phyloP scores from a whole-genome alignment of 1,140 invertebrate species.

The Trachelipus rathkii region DNA sequence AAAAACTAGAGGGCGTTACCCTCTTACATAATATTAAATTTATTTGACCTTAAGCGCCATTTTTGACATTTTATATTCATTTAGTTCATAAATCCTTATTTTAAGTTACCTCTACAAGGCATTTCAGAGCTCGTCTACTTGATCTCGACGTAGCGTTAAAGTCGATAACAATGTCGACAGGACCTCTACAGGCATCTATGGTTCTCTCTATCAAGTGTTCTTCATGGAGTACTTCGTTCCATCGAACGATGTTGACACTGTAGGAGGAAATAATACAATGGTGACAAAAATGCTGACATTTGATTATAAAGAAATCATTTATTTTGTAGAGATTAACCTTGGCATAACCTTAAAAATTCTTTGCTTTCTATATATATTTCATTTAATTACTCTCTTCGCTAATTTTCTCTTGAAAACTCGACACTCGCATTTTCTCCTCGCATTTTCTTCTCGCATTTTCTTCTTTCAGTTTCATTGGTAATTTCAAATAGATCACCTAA shows the following conservation, averaged over 20 bases:
- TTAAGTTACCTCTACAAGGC: slow-evolving; percentile 64
- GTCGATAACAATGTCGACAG: slow-evolving; percentile 81
- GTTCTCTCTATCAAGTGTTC: slow-evolving; percentile 80
- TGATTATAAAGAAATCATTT: no score
- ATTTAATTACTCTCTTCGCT: no score
- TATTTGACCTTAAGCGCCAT: not conserved
- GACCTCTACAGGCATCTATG: slow-evolving; percentile 73
- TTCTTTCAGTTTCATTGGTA: no score
- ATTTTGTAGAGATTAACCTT: no score
- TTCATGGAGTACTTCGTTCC: slow-evolving; percentile 79
- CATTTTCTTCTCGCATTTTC: no score
- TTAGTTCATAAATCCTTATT: slow-evolving; percentile 41
- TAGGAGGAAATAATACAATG: not conserved
- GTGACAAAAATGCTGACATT: no score
- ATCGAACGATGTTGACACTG: slow-evolving; percentile 73
- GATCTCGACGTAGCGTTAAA: slow-evolving; percentile 82
- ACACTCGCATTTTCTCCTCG: no score
- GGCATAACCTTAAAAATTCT: no score
- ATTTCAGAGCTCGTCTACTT: slow-evolving; percentile 75
- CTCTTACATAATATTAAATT: not conserved
- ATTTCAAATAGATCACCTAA: no score
- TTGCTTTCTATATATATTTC: no score
- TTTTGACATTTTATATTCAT: not conserved
- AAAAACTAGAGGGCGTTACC: no score
- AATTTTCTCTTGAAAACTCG: no score